Evolutionary conservation across 1,140 invertebrate species (phyloP).

Genomic region (Drosophila sulfurigaster): DNA sequence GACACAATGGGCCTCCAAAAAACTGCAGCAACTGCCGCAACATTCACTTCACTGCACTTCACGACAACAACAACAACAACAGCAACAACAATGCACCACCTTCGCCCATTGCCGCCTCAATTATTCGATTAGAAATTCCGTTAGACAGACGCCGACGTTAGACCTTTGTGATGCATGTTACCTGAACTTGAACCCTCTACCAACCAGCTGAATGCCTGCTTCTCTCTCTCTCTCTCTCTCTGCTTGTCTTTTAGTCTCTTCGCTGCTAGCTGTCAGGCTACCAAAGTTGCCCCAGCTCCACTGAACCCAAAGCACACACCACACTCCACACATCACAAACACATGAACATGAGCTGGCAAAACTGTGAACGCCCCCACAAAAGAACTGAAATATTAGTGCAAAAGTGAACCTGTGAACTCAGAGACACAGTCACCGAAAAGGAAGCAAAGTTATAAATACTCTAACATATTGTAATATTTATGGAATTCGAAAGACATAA

Average conservation of each 20-base stretch:
- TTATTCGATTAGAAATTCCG: slow-evolving; percentile 77
- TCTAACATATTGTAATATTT: not conserved
- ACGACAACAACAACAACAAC: not conserved
- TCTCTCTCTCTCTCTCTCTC: not conserved
- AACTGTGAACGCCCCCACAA: slow-evolving; percentile 10
- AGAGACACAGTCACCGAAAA: not conserved
- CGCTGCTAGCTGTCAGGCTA: not conserved
- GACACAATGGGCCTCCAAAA: slow-evolving; percentile 66
- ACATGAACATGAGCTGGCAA: not conserved
- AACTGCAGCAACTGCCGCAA: slow-evolving; percentile 22
- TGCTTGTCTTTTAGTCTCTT: not conserved
- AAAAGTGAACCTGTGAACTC: slow-evolving; percentile 5
- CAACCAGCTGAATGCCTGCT: slow-evolving; percentile 9
- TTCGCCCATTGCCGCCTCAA: slow-evolving; percentile 33
- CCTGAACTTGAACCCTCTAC: slow-evolving; percentile 42
- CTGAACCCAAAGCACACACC: slow-evolving; percentile 8
- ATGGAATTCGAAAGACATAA: too few relatives aligned
- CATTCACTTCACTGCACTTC: slow-evolving; percentile 30
- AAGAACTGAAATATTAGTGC: slow-evolving; percentile 22
- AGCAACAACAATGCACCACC: slow-evolving; percentile 13
- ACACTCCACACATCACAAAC: slow-evolving; percentile 9
- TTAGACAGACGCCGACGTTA: slow-evolving; percentile 33
- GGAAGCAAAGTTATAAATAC: not conserved
- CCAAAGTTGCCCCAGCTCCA: slow-evolving; percentile 2
- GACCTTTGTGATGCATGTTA: slow-evolving; percentile 37